Base-by-base conservation (phyloP, 2,888 invertebrate genomes). In the Latheticus oryzae region DNA sequence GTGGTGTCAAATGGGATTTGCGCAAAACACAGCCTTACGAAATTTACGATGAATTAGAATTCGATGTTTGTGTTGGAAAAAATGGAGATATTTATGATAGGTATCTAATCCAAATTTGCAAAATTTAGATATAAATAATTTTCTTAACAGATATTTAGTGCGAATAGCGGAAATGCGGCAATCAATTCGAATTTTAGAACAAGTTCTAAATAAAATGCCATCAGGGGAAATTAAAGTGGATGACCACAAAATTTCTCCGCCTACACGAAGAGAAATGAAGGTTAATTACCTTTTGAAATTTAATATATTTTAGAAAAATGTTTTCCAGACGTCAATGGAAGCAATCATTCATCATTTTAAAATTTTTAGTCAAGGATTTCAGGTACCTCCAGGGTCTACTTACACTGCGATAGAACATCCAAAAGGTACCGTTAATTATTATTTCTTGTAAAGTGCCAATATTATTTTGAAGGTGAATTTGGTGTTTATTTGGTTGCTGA, bases 291-390 rank as follows among this genome's bases (percentile, higher is more conserved):
- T 19, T 1, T 3, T 2, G 33, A 16, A 8, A 33, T 15, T 11
- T 7, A 23, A 9, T 15, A 4, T 47, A 48, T 17, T 12, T 28
- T 26, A 3, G 4, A 50, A 42, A 32, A 5, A 7, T 33, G 30
- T 23, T 47, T 64, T 63, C 35, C 28, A 75, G 81, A 86, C 84
- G 2, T 85, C 84, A 3, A 95, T 94, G 94, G 94, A 95, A 76
- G 85, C 91, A 0, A 78, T 94, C 32, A 95, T 95, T 69, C 93
- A 95, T 76, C 94, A 95, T 74, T 94, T 95, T 77, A 95, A 95
- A 76, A 81, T 91, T 57, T 95, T 88, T 74, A 84, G 88, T 1
- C 88, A 91, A 77, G 95, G 94, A 0, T 90, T 87, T 75, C 81
- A 83, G 16, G 93, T 95, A 12, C 94, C 95, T 0, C 90, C 95